phyloP scores from a whole-genome alignment of 2,888 invertebrate species.

The Andrena fulva region DNA sequence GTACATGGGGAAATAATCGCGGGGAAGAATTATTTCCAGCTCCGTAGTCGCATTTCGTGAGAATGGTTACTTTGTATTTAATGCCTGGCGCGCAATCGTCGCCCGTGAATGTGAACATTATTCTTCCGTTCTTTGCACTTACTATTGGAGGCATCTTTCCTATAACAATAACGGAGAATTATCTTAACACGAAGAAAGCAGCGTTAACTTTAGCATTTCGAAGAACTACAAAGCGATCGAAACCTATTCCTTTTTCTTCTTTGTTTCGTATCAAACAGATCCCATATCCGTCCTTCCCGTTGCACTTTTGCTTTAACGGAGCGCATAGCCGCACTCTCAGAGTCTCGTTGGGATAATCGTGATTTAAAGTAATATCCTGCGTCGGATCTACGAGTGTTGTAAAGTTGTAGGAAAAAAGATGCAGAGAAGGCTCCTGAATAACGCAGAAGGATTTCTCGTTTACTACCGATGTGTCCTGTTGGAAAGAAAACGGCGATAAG shows the following conservation, averaged over 20 bases:
- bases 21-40: constrained; percentile 65
- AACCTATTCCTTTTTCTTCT: constrained; percentile 77
- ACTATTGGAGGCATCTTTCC: constrained; percentile 72
- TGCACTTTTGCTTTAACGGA: constrained; percentile 71
- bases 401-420: constrained; percentile 61
- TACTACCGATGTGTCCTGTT: constrained; percentile 22
- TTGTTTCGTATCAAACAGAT: constrained; percentile 73
- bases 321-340: constrained; percentile 74
- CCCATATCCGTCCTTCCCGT: constrained; percentile 70
- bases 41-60: constrained; percentile 77
- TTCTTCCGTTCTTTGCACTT: constrained; percentile 53
- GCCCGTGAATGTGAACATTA: constrained; percentile 74
- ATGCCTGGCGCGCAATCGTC: constrained; percentile 67
- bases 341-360: constrained; percentile 42
- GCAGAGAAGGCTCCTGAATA: constrained; percentile 46
- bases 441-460: constrained; percentile 43
- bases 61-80: constrained; percentile 72
- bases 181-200: background rate
- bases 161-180: constrained; percentile 47
- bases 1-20: constrained; percentile 70
- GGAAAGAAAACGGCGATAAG: background rate
- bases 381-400: constrained; percentile 51
- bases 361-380: constrained; percentile 57
- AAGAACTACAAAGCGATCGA: background rate
- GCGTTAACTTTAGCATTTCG: background rate